Percentiles rank a stretch among this genome's conserved stretches.
These are phyloP conservation scores for Ammodytes dubius DNA, from an alignment of 2,113 vertebrate species.

Conservation along the genomic window DNA sequence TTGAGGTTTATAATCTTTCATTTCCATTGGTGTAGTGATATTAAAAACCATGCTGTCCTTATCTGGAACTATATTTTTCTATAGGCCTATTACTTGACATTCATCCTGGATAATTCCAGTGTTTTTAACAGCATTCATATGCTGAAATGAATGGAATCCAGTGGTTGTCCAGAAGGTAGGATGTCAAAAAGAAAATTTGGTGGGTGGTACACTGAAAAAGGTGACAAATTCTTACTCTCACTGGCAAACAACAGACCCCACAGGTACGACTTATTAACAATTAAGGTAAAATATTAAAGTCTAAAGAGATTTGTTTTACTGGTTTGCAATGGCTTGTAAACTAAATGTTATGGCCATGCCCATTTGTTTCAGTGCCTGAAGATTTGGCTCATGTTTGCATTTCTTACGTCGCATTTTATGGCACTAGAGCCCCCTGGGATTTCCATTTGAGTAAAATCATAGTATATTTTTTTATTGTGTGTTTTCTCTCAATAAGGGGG, in stretches of 20 bases:
- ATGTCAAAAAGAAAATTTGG: too few relatives aligned
- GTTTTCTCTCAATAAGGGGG: background rate
- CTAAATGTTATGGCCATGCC: background rate
- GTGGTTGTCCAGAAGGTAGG: too few relatives aligned
- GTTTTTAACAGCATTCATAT: too few relatives aligned
- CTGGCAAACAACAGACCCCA: too few relatives aligned
- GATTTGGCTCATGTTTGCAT: background rate
- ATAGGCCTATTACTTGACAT: background rate
- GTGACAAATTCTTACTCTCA: too few relatives aligned
- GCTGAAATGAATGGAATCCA: too few relatives aligned
- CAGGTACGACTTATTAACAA: too few relatives aligned
- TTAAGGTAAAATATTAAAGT: too few relatives aligned
- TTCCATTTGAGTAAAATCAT: background rate
- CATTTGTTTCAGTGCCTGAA: background rate
- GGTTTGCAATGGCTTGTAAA: too few relatives aligned
- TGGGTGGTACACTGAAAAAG: too few relatives aligned
- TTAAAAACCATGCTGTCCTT: background rate
- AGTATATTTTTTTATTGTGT: background rate
- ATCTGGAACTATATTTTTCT: background rate
- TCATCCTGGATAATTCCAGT: background rate
- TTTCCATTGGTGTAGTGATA: background rate
- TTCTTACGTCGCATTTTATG: background rate
- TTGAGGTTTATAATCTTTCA: constrained; percentile 25
- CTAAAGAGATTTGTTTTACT: too few relatives aligned
- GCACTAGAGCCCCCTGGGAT: background rate